Evolutionary conservation across 2,888 invertebrate species (phyloP), one percentile per base, ranked within the genome.

Genomic region (Rotaria macrura): DNA sequence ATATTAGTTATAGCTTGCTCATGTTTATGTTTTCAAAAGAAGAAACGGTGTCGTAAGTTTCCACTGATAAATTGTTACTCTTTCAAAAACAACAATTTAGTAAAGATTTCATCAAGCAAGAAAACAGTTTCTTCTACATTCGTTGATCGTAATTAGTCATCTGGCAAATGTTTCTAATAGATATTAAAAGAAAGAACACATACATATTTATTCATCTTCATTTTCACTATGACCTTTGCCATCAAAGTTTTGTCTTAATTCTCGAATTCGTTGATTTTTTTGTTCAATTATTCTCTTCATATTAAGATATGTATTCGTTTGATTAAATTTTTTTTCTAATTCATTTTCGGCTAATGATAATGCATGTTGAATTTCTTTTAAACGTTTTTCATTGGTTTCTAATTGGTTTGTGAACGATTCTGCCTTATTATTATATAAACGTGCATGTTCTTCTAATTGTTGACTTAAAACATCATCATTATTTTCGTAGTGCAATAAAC

Each of bases 241-340:
- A 57, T 4, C 14, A 23, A 92, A 88, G 86, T 90, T 90, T 88
- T 89, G 90, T 85, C 92, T 88, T 72, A 92, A 88, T 47, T 90
- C 89, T 88, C 92, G 92, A 72, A 93, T 91, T 87, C 92, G 92
- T 40, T 92, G 92, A 88, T 93, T 93, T 88, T 93, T 93, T 88
- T 92, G 92, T 84, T 90, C 89, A 85, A 93, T 89, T 89, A 93
- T 93, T 88, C 91, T 91, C 88, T 93, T 93, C 90, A 93, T 91
- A 88, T 93, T 93, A 87, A 90, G 90, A 88, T 92, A 93, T 29
- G 92, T 92, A 34, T 91, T 90, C 25, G 93, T 93, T 88, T 92
- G 57, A 57, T 57, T 57, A 29, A 57, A 57, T 29, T 57, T 57
- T 10, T 57, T 57, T 29, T 57, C 57, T 83, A 93, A 89, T 88